Conservation (phyloP, 2,888 invertebrate species). For the Autographa pulchrina region DNA sequence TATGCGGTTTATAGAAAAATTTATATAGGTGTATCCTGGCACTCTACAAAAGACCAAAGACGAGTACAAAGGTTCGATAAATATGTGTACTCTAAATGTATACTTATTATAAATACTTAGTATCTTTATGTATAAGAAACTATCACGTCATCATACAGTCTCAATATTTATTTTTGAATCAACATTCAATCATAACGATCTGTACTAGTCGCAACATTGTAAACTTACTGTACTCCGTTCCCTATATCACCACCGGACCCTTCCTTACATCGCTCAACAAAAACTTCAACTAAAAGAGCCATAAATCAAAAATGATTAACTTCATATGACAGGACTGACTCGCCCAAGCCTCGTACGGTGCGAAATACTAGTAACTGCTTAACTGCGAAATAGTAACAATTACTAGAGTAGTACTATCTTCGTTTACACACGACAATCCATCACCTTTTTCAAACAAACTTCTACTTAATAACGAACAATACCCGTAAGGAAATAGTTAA, state of each 20-base stretch:
- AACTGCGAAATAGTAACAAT: constrained; percentile 39
- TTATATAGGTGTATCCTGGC: no score
- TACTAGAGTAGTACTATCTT: constrained; percentile 21
- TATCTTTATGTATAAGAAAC: no score
- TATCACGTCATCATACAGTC: no score
- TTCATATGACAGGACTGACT: not conserved
- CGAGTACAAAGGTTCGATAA: no score
- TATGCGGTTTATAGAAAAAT: no score
- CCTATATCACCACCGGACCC: not conserved
- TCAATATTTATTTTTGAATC: not conserved
- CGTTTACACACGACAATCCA: constrained; percentile 28
- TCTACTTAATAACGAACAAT: constrained; percentile 68
- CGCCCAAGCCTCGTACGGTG: not conserved
- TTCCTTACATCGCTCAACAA: constrained; percentile 1
- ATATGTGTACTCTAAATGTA: no score
- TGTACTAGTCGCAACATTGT: not conserved
- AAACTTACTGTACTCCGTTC: not conserved
- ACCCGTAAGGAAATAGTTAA: constrained; percentile 77
- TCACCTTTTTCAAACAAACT: constrained; percentile 58
- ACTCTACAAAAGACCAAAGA: no score
- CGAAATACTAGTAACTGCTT: constrained; percentile 16
- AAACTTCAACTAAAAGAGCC: constrained; percentile 13
- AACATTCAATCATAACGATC: not conserved
- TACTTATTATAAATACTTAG: no score
- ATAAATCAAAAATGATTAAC: constrained; percentile 38